Percentiles rank a stretch among this genome's conserved stretches.
Evolutionary conservation across 2,888 invertebrate genomes (phyloP).

Genomic region (Ennomos quercinarius): DNA sequence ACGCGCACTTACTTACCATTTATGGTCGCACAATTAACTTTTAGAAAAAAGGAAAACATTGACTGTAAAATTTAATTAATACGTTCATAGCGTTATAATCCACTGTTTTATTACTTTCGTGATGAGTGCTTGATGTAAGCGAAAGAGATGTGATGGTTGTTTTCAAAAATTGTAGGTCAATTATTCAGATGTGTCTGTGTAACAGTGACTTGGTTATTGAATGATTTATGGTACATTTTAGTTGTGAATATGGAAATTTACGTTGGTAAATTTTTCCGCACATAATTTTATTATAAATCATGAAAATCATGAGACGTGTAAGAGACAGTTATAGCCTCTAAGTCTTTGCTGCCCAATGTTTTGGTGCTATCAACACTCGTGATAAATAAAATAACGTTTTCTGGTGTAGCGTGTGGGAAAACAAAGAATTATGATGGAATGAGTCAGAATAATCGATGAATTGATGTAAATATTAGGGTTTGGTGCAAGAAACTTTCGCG

Average conservation of each 20-base stretch:
- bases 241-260: conserved; percentile 17
- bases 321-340: conserved; percentile 24
- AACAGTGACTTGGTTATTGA: conserved; percentile 20
- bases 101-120: too few relatives aligned
- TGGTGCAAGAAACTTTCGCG: conserved; percentile 26
- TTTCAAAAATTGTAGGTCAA: conserved; percentile 9
- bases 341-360: conserved; percentile 20
- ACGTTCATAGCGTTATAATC: too few relatives aligned
- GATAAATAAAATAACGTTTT: conserved; percentile 28
- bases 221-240: conserved; percentile 34
- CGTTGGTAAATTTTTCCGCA: conserved; percentile 19
- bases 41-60: neutral
- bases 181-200: conserved; percentile 16
- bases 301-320: conserved; percentile 17
- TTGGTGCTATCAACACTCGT: conserved; percentile 30
- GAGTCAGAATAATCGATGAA: conserved; percentile 31
- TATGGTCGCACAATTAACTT: conserved; percentile 44
- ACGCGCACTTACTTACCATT: conserved; percentile 46
- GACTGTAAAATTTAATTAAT: too few relatives aligned
- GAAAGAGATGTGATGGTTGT: too few relatives aligned
- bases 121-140: too few relatives aligned
- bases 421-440: conserved; percentile 25
- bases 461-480: conserved; percentile 33
- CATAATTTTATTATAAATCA: conserved; percentile 27
- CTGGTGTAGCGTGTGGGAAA: conserved; percentile 21